Evolutionary conservation across 2,888 invertebrate species (phyloP).

Genomic region (Geotrupes spiniger): DNA sequence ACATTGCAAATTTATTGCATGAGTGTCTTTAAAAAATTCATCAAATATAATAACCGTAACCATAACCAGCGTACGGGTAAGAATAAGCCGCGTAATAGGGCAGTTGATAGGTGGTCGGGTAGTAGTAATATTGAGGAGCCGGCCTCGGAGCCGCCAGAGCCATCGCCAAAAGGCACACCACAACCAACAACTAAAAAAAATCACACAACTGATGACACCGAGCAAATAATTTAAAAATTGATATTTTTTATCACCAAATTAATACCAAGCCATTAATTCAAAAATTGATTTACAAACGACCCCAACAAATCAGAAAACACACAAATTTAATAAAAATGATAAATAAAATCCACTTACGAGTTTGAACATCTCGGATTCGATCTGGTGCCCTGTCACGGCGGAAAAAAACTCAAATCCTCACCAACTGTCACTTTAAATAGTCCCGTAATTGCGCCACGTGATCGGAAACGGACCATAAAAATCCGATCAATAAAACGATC

Average conservation of each 20-base stretch:
- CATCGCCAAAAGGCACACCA: constrained; percentile 15
- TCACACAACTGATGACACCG: too few species aligned
- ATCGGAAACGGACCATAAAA: constrained; percentile 4
- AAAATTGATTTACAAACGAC: too few species aligned
- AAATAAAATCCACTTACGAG: constrained; percentile 15
- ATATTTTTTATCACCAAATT: too few species aligned
- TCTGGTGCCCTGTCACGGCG: constrained; percentile 9
- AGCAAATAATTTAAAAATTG: constrained; percentile 9
- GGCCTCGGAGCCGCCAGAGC: constrained; percentile 13
- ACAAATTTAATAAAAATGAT: background rate
- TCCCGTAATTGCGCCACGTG: constrained; percentile 5
- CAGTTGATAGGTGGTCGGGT: constrained; percentile 7
- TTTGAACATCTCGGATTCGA: constrained; percentile 18
- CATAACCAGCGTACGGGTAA: constrained; percentile 13
- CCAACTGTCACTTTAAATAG: constrained; percentile 5
- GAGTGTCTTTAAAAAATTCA: too few species aligned
- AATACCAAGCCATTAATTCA: too few species aligned
- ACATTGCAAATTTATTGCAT: too few species aligned
- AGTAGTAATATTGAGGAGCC: constrained; percentile 11
- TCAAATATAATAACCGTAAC: constrained; percentile 8
- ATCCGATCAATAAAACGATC: constrained; percentile 12
- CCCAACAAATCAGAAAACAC: too few species aligned
- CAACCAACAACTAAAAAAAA: constrained; percentile 9
- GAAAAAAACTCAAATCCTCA: background rate
- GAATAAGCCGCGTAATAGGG: constrained; percentile 8